phyloP scores from a whole-genome alignment of 2,113 vertebrate genomes.

The Gila orcuttii region DNA sequence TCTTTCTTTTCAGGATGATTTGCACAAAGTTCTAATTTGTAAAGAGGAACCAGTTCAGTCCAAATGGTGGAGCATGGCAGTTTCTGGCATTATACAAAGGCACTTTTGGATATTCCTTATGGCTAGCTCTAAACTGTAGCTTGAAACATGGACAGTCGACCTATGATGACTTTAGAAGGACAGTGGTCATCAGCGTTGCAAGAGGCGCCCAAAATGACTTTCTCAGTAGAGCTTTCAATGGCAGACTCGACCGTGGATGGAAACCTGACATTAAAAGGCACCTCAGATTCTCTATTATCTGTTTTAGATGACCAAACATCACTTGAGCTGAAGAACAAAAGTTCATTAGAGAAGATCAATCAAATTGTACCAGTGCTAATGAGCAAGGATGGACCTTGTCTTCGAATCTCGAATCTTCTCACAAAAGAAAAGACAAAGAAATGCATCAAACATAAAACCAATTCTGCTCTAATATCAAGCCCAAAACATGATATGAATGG shows the following conservation, averaged over 20 bases:
- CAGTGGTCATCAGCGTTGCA: constrained; percentile 50
- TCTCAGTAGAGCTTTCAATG: constrained; percentile 21
- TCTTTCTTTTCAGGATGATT: constrained; percentile 25
- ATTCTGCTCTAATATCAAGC: neutral
- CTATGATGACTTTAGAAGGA: constrained; percentile 62
- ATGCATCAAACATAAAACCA: neutral
- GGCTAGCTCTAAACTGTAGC: constrained; percentile 66
- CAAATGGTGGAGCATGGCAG: constrained; percentile 60
- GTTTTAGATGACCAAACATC: neutral
- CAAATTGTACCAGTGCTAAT: neutral
- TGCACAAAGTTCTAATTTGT: constrained; percentile 30
- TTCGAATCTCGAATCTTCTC: constrained; percentile 4
- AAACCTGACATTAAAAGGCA: neutral
- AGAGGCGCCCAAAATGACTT: constrained; percentile 52
- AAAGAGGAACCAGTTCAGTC: constrained; percentile 26
- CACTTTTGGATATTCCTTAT: constrained; percentile 69
- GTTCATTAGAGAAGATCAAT: neutral
- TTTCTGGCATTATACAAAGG: constrained; percentile 59
- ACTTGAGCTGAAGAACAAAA: constrained; percentile 12
- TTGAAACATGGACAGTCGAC: constrained; percentile 75
- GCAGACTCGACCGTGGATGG: neutral
- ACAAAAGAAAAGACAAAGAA: neutral
- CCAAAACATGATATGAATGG: constrained; percentile 47
- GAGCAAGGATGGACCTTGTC: constrained; percentile 9
- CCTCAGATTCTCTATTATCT: neutral